A percentile compares a stretch with the other conserved stretches of the same genome.
Evolutionary conservation across 2,888 invertebrate genomes (phyloP).

Genomic region (Eudemis profundana): DNA sequence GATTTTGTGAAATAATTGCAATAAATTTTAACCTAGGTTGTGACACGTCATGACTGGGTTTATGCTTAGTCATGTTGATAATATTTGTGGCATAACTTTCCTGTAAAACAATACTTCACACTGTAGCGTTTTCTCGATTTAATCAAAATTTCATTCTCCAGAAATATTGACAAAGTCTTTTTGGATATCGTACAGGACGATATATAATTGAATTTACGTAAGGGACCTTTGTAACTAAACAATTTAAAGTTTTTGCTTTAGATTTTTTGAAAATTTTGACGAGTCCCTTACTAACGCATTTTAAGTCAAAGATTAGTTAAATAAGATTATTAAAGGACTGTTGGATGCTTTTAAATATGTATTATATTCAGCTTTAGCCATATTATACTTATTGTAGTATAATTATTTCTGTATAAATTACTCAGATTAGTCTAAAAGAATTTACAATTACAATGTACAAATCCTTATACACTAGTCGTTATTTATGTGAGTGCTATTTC

Average conservation of each 20-base stretch:
- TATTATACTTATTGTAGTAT: slow-evolving; percentile 35
- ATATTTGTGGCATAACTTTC: slow-evolving; percentile 29
- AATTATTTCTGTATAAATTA: slow-evolving; percentile 56
- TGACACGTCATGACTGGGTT: slow-evolving; percentile 1
- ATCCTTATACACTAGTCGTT: slow-evolving; percentile 59
- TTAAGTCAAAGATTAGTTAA: slow-evolving; percentile 9
- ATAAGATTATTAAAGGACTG: slow-evolving; percentile 16
- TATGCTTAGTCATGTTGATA: slow-evolving; percentile 20
- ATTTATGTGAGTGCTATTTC: slow-evolving; percentile 34
- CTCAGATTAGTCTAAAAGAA: slow-evolving; percentile 64
- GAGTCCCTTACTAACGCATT: neutral
- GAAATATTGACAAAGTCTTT: slow-evolving; percentile 25
- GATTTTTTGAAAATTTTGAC: neutral
- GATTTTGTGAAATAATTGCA: slow-evolving; percentile 5
- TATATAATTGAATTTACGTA: neutral
- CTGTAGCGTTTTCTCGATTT: neutral
- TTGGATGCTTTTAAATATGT: slow-evolving; percentile 31
- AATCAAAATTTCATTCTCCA: slow-evolving; percentile 22
- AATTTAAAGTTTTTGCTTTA: slow-evolving; percentile 1
- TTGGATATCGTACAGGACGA: neutral
- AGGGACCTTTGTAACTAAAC: slow-evolving; percentile 1
- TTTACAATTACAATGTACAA: slow-evolving; percentile 80
- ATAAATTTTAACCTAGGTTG: slow-evolving; percentile 11
- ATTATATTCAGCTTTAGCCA: slow-evolving; percentile 25
- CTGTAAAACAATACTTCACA: slow-evolving; percentile 15